phyloP scores from a whole-genome alignment of 1,140 invertebrate genomes.

The Papilio xuthus region DNA sequence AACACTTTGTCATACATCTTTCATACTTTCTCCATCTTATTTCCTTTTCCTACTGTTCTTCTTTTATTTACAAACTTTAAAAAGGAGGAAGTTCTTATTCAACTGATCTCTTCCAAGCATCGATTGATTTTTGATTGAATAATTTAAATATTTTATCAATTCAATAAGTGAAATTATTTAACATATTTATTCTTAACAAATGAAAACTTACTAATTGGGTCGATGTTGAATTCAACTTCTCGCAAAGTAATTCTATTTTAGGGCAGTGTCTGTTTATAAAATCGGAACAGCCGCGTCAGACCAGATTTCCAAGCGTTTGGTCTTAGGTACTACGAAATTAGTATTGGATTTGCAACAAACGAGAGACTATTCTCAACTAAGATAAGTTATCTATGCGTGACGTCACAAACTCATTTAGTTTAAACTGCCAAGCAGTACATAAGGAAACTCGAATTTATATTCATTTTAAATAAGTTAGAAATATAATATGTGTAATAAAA shows the following conservation, averaged over 20 bases:
- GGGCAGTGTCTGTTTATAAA: constrained; percentile 63
- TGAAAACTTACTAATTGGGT: constrained; percentile 42
- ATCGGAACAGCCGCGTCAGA: constrained; percentile 58
- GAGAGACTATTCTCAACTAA: constrained; percentile 52
- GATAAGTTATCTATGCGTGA: constrained; percentile 31
- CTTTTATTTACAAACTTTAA: background rate
- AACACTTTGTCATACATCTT: background rate
- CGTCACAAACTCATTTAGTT: constrained; percentile 27
- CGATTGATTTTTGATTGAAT: too few relatives aligned
- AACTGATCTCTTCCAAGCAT: background rate
- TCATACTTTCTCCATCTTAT: background rate
- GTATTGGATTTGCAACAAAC: constrained; percentile 59
- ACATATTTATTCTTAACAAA: background rate
- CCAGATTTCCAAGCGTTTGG: constrained; percentile 54
- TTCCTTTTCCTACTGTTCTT: background rate
- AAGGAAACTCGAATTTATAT: constrained; percentile 38
- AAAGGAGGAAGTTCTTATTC: too few relatives aligned
- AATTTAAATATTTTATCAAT: constrained; percentile 35
- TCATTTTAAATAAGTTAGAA: constrained; percentile 1
- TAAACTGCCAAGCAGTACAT: constrained; percentile 24
- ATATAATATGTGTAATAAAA: background rate
- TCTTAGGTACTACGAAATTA: constrained; percentile 58
- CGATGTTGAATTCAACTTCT: constrained; percentile 70
- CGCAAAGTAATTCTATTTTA: constrained; percentile 48
- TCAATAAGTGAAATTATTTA: constrained; percentile 43